Conservation (phyloP, 1,140 invertebrate genomes). For the Hyphantria cunea region DNA sequence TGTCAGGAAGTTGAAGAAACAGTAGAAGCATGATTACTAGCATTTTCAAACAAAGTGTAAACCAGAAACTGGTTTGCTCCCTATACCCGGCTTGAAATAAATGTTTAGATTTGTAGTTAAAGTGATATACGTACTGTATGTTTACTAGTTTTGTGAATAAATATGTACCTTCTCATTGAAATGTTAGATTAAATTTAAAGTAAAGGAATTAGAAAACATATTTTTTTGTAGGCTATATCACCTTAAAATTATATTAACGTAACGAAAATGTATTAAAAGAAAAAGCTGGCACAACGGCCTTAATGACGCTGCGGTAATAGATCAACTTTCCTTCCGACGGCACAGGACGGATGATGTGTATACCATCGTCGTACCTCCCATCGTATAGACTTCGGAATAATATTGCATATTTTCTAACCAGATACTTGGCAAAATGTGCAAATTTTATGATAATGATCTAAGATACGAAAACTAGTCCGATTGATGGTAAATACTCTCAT, state of each 20-base stretch:
- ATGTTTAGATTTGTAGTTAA: too few species aligned
- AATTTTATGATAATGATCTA: constrained; percentile 21
- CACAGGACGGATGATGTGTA: constrained; percentile 38
- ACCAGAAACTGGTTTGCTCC: too few species aligned
- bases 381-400: constrained; percentile 1
- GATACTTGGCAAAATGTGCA: constrained; percentile 9
- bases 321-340: constrained; percentile 49
- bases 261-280: constrained; percentile 16
- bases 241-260: not conserved
- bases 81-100: too few species aligned
- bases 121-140: too few species aligned
- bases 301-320: constrained; percentile 40
- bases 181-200: too few species aligned
- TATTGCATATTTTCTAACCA: not conserved
- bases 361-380: constrained; percentile 44
- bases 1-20: too few species aligned
- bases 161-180: too few species aligned
- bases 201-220: too few species aligned
- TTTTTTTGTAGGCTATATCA: too few species aligned
- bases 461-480: not conserved
- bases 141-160: too few species aligned
- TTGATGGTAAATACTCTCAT: not conserved
- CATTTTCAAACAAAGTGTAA: too few species aligned
- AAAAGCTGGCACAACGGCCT: constrained; percentile 13
- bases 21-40: too few species aligned